These are phyloP conservation scores for Phyllopteryx taeniolatus DNA, from an alignment of 2,113 vertebrate species.

Conservation along the genomic window DNA sequence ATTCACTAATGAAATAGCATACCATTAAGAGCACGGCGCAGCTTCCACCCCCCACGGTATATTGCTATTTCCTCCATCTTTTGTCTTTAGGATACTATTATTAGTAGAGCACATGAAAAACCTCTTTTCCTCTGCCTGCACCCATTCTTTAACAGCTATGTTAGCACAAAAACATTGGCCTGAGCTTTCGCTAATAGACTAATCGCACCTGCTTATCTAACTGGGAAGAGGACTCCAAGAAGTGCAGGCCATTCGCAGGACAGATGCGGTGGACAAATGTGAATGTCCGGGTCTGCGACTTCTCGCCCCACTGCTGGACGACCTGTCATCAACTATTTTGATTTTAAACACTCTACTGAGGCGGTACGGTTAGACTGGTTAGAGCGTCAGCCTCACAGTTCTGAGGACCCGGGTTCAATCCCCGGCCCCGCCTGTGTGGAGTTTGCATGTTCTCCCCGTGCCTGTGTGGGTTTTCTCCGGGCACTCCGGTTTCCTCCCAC, in stretches of 20 bases:
- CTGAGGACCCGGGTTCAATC: no score
- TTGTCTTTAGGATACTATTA: conserved; percentile 80
- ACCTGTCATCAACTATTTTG: conserved; percentile 65
- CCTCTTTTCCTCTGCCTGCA: conserved; percentile 33
- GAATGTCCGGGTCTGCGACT: conserved; percentile 62
- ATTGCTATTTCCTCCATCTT: conserved; percentile 81
- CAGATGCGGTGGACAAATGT: conserved; percentile 73
- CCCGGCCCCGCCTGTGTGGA: no score
- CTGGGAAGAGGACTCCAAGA: conserved; percentile 70
- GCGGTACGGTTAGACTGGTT: no score
- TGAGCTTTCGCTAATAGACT: conserved; percentile 75
- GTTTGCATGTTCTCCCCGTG: no score
- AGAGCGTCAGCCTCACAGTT: no score
- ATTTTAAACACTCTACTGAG: conserved; percentile 75
- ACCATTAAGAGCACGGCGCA: conserved; percentile 73
- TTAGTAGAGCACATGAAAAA: conserved; percentile 67
- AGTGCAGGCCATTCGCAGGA: conserved; percentile 70
- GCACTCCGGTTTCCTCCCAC: no score
- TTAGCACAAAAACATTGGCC: conserved; percentile 76
- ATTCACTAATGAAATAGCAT: conserved; percentile 80
- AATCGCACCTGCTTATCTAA: conserved; percentile 75
- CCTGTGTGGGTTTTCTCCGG: no score
- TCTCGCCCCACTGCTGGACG: conserved; percentile 47
- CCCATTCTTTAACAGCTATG: conserved; percentile 78
- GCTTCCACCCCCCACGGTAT: conserved; percentile 56